Evolutionary conservation across 2,797 vertebrate genomes (phyloP), one percentile per base, ranked within the genome.

Genomic region (Aplochiton taeniatus): DNA sequence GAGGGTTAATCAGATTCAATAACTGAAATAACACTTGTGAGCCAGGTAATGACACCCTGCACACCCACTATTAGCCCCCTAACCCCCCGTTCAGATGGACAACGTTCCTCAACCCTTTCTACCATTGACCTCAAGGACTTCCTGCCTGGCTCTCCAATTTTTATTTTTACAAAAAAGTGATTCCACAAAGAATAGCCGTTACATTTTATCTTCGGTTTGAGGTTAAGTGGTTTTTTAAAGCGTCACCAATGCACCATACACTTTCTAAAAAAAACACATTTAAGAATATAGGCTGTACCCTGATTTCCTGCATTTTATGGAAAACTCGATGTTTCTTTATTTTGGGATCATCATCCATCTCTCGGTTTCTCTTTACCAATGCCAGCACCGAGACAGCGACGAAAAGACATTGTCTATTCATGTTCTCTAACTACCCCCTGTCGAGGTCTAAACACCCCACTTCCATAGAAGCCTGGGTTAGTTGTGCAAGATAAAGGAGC

Each of bases 401-500:
- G 80, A 75, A 87, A 69, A 84, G 79, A 79, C 84, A 87, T 89
- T 88, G 82, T 86, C 86, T 88, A 86, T 68, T 72, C 70, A 68
- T 87, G 87, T 87, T 78, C 75, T 87, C 83, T 82, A 87, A 89
- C 77, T 85, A 80, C 82, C 88, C 87, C 87, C 86, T 78, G 84
- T 74, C 45, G 68, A 76, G 81, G 78, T 74, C 74, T 80, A 69
- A 81, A 81, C 83, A 80, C 73, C 44, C 10, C 52, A 80, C 88
- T 85, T 84, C 84, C 69, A 78, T 79, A 80, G 79, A 86, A 76
- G 81, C 76, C 70, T 87, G 79, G 78, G 77, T 88, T 89, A 80
- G 85, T 77, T 83, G 80, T 81, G 80, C 65, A 85, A 85, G 81
- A 83, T 74, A 75, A 85, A 83, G 75, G 86, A 83, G 77, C 74